phyloP scores from a whole-genome alignment of 2,888 invertebrate genomes.

The Lasioglossum marginatum region DNA sequence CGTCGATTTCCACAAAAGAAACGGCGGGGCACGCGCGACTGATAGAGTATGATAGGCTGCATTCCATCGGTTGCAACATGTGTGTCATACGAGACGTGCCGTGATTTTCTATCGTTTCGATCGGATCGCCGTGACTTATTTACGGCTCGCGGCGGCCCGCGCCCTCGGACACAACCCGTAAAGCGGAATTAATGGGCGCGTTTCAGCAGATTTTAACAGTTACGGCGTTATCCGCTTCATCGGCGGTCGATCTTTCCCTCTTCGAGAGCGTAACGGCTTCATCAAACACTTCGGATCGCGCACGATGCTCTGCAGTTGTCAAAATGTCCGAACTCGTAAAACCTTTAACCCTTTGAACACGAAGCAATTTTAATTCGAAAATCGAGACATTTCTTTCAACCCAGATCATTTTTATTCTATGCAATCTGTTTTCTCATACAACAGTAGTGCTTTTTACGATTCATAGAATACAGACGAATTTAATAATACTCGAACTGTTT shows the following conservation, averaged over 20 bases:
- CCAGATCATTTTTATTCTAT: too few species aligned
- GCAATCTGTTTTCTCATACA: too few species aligned
- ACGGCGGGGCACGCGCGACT: constrained; percentile 62
- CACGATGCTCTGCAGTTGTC: background rate
- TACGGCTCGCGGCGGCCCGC: constrained; percentile 64
- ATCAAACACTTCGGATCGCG: background rate
- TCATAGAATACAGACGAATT: too few species aligned
- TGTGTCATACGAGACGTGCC: constrained; percentile 84
- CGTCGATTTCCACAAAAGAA: constrained; percentile 70
- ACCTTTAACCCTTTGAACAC: too few species aligned
- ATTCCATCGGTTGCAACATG: constrained; percentile 82
- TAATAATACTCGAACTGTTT: too few species aligned
- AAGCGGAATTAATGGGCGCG: constrained; percentile 54
- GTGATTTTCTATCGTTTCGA: constrained; percentile 78
- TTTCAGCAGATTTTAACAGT: constrained; percentile 34
- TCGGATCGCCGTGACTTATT: constrained; percentile 76
- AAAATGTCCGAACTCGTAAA: too few species aligned
- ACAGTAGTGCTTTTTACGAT: too few species aligned
- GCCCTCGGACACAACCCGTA: constrained; percentile 45
- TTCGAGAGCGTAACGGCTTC: background rate
- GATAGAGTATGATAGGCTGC: constrained; percentile 75
- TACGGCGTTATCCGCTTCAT: background rate
- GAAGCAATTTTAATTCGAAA: too few species aligned
- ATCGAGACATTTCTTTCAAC: too few species aligned
- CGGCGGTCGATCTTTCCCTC: background rate